Percentiles rank a stretch among this genome's conserved stretches.
These are phyloP conservation scores for Tangara arthus DNA, from an alignment of 2,797 vertebrate genomes.

Conservation along the genomic window DNA sequence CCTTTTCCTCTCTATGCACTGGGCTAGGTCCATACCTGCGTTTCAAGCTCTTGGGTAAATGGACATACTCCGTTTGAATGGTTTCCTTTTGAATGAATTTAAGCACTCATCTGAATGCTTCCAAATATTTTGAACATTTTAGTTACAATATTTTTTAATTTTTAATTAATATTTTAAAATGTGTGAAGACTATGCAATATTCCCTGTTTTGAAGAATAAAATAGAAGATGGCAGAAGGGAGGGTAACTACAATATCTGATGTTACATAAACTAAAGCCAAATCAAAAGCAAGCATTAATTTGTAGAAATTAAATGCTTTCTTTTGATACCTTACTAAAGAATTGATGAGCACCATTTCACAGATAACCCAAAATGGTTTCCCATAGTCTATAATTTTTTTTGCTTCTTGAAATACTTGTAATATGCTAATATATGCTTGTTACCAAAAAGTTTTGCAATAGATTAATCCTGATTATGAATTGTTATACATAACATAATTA, in stretches of 20 bases:
- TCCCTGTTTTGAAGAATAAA: not conserved
- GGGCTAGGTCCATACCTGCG: conserved; percentile 97
- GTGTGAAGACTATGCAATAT: not conserved
- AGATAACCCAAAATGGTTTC: not conserved
- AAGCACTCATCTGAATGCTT: not conserved
- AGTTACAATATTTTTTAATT: not conserved
- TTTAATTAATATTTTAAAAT: not conserved
- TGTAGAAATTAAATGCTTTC: not conserved
- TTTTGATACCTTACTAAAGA: not conserved
- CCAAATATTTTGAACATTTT: not conserved
- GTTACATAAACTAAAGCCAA: not conserved
- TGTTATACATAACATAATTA: not conserved
- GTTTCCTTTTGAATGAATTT: not conserved
- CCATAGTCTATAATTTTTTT: not conserved
- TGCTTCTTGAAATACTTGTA: not conserved
- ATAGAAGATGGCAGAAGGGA: not conserved
- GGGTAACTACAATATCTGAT: not conserved
- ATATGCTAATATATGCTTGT: not conserved
- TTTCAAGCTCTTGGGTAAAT: conserved; percentile 96
- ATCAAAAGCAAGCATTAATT: not conserved
- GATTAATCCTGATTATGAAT: not conserved
- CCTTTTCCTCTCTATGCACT: conserved; percentile 99
- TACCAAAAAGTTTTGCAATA: not conserved
- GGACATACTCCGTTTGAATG: not conserved
- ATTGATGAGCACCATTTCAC: not conserved